Conservation (phyloP, 2,113 vertebrate species). For the Trachemys scripta region DNA sequence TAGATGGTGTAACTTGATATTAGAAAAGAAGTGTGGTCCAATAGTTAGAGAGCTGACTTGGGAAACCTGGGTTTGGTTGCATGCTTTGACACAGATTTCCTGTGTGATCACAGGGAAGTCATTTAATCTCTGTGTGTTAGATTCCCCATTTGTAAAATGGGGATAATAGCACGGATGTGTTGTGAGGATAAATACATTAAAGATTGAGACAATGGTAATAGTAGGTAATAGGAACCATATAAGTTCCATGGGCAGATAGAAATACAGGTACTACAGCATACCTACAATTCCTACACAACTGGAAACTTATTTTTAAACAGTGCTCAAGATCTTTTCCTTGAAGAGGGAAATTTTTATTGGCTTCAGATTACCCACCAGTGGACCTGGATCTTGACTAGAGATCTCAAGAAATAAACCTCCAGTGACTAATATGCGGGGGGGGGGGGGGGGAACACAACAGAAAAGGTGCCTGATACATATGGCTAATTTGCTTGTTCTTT, state of each 20-base stretch:
- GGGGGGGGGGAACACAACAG: not conserved
- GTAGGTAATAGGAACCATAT: not conserved
- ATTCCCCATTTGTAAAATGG: not conserved
- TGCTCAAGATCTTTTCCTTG: not conserved
- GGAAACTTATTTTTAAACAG: not conserved
- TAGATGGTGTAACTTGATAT: not conserved
- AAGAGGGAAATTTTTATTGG: not conserved
- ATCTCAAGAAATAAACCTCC: not conserved
- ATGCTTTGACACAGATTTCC: not conserved
- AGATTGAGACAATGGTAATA: not conserved
- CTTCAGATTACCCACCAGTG: not conserved
- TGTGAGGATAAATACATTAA: not conserved
- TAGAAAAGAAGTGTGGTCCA: not conserved
- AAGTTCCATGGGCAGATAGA: not conserved
- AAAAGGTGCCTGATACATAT: not conserved
- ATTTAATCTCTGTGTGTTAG: not conserved
- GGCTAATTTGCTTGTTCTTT: not conserved
- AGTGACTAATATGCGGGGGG: not conserved
- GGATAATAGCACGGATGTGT: not conserved
- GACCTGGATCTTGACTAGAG: not conserved
- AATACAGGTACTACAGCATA: rapidly evolving
- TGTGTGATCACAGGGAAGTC: rapidly evolving
- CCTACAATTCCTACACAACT: not conserved
- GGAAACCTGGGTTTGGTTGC: not conserved
- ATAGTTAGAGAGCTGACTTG: rapidly evolving